Conservation (phyloP, 2,797 vertebrate genomes). For the Sebastolobus altivelis region DNA sequence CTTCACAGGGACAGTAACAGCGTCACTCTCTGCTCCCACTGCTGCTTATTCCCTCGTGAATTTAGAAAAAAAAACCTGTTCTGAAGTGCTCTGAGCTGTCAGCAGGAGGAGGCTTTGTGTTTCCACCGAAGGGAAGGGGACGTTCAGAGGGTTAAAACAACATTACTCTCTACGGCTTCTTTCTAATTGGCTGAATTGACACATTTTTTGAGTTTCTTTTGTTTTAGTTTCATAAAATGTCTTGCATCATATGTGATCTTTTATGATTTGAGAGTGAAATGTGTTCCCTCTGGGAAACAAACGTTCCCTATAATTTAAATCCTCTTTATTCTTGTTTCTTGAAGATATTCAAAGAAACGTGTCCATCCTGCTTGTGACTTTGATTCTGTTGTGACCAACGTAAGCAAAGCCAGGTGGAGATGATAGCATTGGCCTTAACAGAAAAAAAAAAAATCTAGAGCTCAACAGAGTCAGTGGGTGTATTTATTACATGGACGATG, state of each 20-base stretch:
- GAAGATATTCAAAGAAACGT: conserved; percentile 14
- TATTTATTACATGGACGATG: conserved; percentile 81
- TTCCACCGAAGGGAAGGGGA: neutral
- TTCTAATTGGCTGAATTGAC: conserved; percentile 4
- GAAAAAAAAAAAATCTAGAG: conserved; percentile 30
- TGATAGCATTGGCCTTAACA: conserved; percentile 54
- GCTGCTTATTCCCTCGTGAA: neutral
- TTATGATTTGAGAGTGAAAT: conserved; percentile 6
- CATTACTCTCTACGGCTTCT: neutral
- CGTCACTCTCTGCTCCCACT: neutral
- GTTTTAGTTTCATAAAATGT: neutral
- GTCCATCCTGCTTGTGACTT: conserved; percentile 14
- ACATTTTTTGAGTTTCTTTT: neutral
- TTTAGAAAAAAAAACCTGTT: conserved; percentile 5
- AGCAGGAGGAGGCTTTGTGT: conserved; percentile 11
- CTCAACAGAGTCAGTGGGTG: conserved; percentile 44
- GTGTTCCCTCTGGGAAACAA: conserved; percentile 18
- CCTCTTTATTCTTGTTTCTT: conserved; percentile 24
- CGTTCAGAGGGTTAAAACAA: neutral
- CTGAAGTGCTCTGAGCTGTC: conserved; percentile 26
- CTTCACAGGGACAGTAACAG: neutral
- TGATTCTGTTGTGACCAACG: conserved; percentile 31
- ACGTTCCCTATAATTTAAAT: neutral
- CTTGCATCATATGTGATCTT: neutral
- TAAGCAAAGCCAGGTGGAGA: conserved; percentile 19